A percentile compares a stretch with the other conserved stretches of the same genome.
phyloP scores from a whole-genome alignment of 2,888 invertebrate genomes.

The Ceraclea dissimilis region DNA sequence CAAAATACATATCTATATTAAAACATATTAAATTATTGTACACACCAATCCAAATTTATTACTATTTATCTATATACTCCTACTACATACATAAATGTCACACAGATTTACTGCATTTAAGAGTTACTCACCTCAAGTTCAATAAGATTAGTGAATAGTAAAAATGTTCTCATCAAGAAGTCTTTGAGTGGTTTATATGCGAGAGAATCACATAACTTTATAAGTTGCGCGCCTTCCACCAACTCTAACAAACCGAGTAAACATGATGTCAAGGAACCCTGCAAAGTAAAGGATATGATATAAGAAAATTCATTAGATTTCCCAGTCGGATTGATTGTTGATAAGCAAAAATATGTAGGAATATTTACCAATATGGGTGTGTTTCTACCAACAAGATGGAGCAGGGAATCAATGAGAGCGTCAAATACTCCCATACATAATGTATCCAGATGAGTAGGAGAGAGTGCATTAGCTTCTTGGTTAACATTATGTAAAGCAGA shows the following conservation, averaged over 20 bases:
- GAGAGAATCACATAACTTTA: slow-evolving; percentile 75
- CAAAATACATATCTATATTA: neutral
- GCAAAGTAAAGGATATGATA: slow-evolving; percentile 25
- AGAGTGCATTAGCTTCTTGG: slow-evolving; percentile 48
- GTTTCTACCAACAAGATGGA: slow-evolving; percentile 72
- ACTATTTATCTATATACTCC: too few species aligned
- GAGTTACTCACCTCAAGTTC: slow-evolving; percentile 53
- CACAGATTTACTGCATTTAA: too few species aligned
- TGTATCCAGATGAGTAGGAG: slow-evolving; percentile 75
- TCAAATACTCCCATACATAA: slow-evolving; percentile 74
- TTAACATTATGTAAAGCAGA: slow-evolving; percentile 44
- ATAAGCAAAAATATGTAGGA: slow-evolving; percentile 11
- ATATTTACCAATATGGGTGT: slow-evolving; percentile 54
- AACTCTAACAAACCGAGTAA: slow-evolving; percentile 78
- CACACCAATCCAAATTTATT: too few species aligned
- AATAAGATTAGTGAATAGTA: slow-evolving; percentile 72
- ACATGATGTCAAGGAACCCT: slow-evolving; percentile 83
- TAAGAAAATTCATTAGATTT: neutral
- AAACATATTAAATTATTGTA: too few species aligned
- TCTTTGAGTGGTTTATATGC: slow-evolving; percentile 76
- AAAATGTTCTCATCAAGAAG: slow-evolving; percentile 73
- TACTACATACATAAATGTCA: too few species aligned
- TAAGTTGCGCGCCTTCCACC: slow-evolving; percentile 82
- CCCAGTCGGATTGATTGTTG: neutral
- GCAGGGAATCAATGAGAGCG: slow-evolving; percentile 77